These are phyloP conservation scores for Pyrgilauda ruficollis DNA, from an alignment of 2,113 vertebrate genomes.

Conservation along the genomic window DNA sequence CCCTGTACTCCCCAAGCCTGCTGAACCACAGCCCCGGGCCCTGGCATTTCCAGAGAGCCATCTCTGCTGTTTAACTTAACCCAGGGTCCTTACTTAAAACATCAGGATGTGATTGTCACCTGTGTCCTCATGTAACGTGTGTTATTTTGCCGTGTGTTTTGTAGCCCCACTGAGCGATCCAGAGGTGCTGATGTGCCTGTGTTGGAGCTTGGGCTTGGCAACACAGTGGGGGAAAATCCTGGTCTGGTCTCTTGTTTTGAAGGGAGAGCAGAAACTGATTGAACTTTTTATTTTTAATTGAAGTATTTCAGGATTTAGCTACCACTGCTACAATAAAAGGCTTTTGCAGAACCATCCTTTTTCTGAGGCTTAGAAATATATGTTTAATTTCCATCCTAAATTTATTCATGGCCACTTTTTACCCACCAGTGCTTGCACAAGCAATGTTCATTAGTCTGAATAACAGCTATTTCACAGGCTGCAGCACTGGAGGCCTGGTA, in stretches of 20 bases:
- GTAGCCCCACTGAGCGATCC: rapidly evolving
- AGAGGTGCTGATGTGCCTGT: not conserved
- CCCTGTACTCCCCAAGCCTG: not conserved
- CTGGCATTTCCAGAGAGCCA: not conserved
- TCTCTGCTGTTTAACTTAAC: not conserved
- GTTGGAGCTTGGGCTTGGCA: not conserved
- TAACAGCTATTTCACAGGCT: constrained; percentile 49
- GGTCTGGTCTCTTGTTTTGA: not conserved
- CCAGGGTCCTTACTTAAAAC: not conserved
- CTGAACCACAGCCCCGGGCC: no score
- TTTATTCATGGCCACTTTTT: constrained; percentile 16
- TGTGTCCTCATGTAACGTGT: rapidly evolving
- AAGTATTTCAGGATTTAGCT: not conserved
- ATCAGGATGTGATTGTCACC: not conserved
- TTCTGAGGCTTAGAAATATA: not conserved
- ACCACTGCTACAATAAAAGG: not conserved
- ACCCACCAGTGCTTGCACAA: not conserved
- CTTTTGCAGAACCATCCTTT: not conserved
- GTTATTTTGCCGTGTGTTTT: not conserved
- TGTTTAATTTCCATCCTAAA: constrained; percentile 27
- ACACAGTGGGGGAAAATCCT: not conserved
- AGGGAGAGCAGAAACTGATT: not conserved
- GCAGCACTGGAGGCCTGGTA: not conserved
- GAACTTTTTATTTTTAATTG: not conserved
- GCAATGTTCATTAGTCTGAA: constrained; percentile 35